These are phyloP conservation scores for Tipula unca DNA, from an alignment of 2,888 invertebrate genomes.

Conservation along the genomic window DNA sequence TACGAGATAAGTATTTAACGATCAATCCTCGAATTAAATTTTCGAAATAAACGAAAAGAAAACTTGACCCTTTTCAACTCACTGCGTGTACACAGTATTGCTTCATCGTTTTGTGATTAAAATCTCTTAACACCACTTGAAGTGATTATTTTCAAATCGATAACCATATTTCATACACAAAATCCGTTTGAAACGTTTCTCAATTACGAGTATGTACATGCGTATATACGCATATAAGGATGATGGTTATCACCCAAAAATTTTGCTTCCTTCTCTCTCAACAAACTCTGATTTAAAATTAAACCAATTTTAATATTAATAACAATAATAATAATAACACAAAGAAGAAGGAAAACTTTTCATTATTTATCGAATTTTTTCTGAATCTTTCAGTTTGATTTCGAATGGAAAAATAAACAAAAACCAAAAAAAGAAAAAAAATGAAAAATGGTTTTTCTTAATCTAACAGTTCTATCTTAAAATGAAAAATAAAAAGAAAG, in stretches of 20 bases:
- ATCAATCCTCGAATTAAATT: not conserved
- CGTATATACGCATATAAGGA: too few relatives aligned
- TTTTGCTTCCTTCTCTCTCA: not conserved
- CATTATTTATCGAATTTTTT: not conserved
- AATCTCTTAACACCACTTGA: not conserved
- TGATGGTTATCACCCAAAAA: not conserved
- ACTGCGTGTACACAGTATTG: not conserved
- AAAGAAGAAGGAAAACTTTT: not conserved
- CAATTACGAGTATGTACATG: not conserved
- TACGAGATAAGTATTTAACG: not conserved
- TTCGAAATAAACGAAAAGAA: not conserved
- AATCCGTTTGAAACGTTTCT: not conserved
- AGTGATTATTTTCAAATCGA: not conserved
- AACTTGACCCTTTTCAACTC: not conserved
- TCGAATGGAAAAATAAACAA: not conserved
- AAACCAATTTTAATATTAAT: too few relatives aligned
- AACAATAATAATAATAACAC: not conserved
- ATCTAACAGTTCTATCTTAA: not conserved
- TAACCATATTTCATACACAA: not conserved
- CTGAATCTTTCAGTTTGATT: not conserved
- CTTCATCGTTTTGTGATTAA: not conserved
- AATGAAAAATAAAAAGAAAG: not conserved
- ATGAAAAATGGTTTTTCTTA: not conserved
- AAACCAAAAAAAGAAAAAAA: not conserved
- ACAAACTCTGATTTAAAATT: not conserved